A percentile compares a stretch with the other conserved stretches of the same genome.
Evolutionary conservation across 2,113 vertebrate genomes (phyloP).

Genomic region (Perccottus glenii): DNA sequence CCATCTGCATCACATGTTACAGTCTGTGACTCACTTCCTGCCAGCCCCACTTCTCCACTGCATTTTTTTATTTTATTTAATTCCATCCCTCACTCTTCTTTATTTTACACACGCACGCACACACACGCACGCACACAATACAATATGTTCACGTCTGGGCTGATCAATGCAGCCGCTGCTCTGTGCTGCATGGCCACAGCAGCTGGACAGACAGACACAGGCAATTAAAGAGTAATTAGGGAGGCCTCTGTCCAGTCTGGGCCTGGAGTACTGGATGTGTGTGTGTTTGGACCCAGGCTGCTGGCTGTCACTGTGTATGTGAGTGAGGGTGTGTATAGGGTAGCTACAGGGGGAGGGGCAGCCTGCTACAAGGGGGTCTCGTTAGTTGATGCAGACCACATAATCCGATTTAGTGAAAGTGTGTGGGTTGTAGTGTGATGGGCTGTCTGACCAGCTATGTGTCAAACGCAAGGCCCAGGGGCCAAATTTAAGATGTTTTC

Average conservation of each 20-base stretch:
- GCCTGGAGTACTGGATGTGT: slow-evolving; percentile 44
- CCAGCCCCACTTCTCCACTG: background rate
- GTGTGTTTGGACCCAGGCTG: slow-evolving; percentile 28
- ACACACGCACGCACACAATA: slow-evolving; percentile 11
- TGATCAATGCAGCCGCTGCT: slow-evolving; percentile 62
- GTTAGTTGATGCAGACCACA: slow-evolving; percentile 67
- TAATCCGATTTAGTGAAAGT: slow-evolving; percentile 82
- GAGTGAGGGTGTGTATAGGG: background rate
- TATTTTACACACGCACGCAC: slow-evolving; percentile 13
- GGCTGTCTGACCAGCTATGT: slow-evolving; percentile 38
- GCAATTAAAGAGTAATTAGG: slow-evolving; percentile 79
- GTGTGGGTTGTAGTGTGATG: slow-evolving; percentile 57
- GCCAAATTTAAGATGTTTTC: no score
- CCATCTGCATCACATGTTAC: slow-evolving; percentile 28
- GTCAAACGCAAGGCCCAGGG: background rate
- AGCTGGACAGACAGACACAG: slow-evolving; percentile 75
- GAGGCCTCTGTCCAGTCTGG: slow-evolving; percentile 63
- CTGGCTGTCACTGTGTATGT: slow-evolving; percentile 28
- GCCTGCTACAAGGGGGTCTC: slow-evolving; percentile 68
- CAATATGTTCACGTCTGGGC: slow-evolving; percentile 44
- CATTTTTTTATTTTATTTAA: slow-evolving; percentile 16
- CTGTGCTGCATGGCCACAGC: slow-evolving; percentile 64
- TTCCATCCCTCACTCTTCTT: background rate
- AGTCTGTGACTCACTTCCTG: slow-evolving; percentile 13
- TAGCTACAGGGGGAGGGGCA: background rate